Evolutionary conservation across 2,797 vertebrate species (phyloP).

Genomic region (Stomatorhinus walkeri): DNA sequence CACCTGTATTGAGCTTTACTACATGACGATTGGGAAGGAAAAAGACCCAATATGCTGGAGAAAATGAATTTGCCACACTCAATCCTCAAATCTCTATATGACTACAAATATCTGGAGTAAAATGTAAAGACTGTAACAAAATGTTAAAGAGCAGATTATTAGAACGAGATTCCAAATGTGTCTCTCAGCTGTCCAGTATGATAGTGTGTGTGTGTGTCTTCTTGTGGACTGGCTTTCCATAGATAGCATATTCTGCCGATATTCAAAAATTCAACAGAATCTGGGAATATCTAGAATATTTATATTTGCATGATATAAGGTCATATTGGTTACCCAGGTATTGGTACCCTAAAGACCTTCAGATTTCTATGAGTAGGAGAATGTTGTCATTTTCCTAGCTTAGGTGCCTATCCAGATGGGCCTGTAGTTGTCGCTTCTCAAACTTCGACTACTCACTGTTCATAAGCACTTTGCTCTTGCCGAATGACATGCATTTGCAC

Average conservation of each 20-base stretch:
- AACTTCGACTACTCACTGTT: not conserved
- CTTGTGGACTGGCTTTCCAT: not conserved
- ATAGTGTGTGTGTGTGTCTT: not conserved
- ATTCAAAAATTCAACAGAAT: not conserved
- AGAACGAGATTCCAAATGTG: not conserved
- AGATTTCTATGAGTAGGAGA: not conserved
- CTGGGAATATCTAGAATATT: not conserved
- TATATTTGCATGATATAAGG: not conserved
- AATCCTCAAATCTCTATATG: not conserved
- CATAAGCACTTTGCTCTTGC: not conserved
- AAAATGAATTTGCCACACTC: not conserved
- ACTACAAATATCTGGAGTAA: not conserved
- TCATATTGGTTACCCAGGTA: not conserved
- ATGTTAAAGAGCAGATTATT: not conserved
- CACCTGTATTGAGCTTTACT: not conserved
- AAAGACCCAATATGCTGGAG: not conserved
- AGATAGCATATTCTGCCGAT: not conserved
- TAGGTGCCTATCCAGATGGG: not conserved
- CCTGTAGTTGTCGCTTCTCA: not conserved
- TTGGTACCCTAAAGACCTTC: not conserved
- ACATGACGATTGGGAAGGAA: not conserved
- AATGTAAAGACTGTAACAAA: not conserved
- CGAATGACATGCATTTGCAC: not conserved
- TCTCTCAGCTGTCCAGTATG: too few species aligned
- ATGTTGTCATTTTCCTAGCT: not conserved